Evolutionary conservation across 2,797 vertebrate genomes (phyloP), one percentile per base, ranked within the genome.

Genomic region (Sciurus carolinensis): DNA sequence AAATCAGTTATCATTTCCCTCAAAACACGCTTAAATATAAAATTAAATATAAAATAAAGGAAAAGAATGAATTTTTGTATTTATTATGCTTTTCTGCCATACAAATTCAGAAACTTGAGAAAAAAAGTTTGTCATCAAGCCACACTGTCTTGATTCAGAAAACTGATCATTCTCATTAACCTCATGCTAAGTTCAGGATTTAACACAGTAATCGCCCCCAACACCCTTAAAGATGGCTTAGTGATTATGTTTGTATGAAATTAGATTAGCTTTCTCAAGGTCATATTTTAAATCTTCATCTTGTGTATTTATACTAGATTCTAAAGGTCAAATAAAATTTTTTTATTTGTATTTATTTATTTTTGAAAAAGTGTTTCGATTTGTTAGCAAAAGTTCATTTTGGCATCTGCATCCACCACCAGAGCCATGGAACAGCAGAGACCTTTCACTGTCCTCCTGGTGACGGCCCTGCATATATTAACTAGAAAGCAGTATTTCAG

Each of bases 401-500:
- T 42, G n/a, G 18, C 26, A 42, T 50, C 7, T 83, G 22, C 36
- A 47, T 30, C 17, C 17, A 28, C 10, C 39, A 0, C 8, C 7
- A 50, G 50, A 84, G 0, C n/a, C 50, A 64, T 7, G 17, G 62
- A 87, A 36, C 50, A n/a, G 47, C 14, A 72, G 42, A 80, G 3
- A 1, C 1, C 3, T 30, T 62, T 62, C 1, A 15, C 26, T 67
- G 14, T 10, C n/a, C 6, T 71, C 2, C 14, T 0, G 0, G 10
- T 62, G 50, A 47, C 76, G 87, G 28, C 6, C 18, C 8, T 4
- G 28, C 42, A 89, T 93, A 33, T 50, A 44, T 90, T 90, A 82
- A 36, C 52, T 30, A 17, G 47, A 84, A 11, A 85, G 30, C 15
- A 75, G 6, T 77, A 39, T 83, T 96, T 90, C 87, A n/a, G 8